Conservation (phyloP, 2,888 invertebrate genomes). For the Empis stercorea region DNA sequence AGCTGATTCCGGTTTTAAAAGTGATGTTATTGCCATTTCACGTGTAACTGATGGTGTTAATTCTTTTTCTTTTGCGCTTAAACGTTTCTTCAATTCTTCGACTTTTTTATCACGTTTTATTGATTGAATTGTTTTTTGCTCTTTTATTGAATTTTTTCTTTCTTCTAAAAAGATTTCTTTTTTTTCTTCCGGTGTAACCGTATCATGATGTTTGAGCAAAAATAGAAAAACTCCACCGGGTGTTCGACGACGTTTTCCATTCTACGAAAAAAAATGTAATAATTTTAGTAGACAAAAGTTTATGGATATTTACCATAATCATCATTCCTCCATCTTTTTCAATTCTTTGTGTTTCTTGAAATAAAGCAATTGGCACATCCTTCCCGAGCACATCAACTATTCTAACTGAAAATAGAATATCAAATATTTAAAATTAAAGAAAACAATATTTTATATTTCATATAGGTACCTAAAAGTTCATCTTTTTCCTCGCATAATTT, state of each 20-base stretch:
- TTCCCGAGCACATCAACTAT: constrained; percentile 60
- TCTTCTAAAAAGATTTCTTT: constrained; percentile 57
- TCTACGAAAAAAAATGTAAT: constrained; percentile 27
- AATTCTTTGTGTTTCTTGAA: constrained; percentile 65
- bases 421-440: too few species aligned
- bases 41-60: constrained; percentile 25
- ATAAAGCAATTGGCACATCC: constrained; percentile 58
- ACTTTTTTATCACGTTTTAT: constrained; percentile 49
- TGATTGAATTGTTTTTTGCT: constrained; percentile 42
- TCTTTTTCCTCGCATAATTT: constrained; percentile 64
- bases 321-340: constrained; percentile 80
- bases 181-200: constrained; percentile 51
- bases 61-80: constrained; percentile 35
- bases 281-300: neutral
- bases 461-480: constrained; percentile 49
- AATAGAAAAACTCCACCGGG: constrained; percentile 78
- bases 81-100: constrained; percentile 50
- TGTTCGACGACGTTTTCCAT: constrained; percentile 67
- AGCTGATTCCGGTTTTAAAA: constrained; percentile 22
- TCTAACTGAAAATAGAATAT: constrained; percentile 38
- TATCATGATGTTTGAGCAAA: constrained; percentile 59
- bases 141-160: constrained; percentile 42
- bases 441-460: too few species aligned
- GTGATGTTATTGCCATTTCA: constrained; percentile 23
- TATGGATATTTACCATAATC: constrained; percentile 47